A percentile compares a stretch with the other conserved stretches of the same genome.
Conservation (phyloP, 2,888 invertebrate species). For the Drosophila paranaensis region DNA sequence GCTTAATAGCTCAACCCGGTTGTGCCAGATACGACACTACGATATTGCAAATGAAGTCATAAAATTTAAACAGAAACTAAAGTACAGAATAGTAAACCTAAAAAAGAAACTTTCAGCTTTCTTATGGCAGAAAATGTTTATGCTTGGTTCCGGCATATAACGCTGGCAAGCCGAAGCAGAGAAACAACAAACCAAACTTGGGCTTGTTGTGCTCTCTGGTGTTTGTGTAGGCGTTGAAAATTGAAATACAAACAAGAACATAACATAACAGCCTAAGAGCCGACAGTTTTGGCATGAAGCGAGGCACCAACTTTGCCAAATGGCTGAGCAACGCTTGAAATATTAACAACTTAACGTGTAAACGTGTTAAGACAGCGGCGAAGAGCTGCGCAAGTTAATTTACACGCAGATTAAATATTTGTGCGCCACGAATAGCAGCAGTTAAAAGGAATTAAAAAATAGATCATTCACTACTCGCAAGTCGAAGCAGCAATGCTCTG, state of each 20-base stretch:
- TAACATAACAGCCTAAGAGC: conserved; percentile 26
- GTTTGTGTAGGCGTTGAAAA: conserved; percentile 74
- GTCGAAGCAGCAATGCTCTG: conserved; percentile 13
- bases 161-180: conserved; percentile 34
- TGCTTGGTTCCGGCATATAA: conserved; percentile 44
- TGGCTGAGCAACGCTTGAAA: conserved; percentile 47
- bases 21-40: conserved; percentile 23
- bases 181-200: conserved; percentile 48
- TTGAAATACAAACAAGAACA: conserved; percentile 72
- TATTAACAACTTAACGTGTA: conserved; percentile 74
- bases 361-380: conserved; percentile 70
- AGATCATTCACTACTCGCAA: background rate
- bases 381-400: conserved; percentile 73
- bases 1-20: conserved; percentile 58
- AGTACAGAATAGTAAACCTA: conserved; percentile 5
- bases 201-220: conserved; percentile 37
- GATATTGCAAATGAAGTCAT: conserved; percentile 66
- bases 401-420: conserved; percentile 78
- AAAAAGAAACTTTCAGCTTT: conserved; percentile 66
- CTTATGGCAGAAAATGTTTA: conserved; percentile 75
- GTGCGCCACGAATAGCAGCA: conserved; percentile 53
- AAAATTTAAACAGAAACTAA: conserved; percentile 65
- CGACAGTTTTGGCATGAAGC: conserved; percentile 31
- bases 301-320: conserved; percentile 16
- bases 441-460: conserved; percentile 55